phyloP scores from a whole-genome alignment of 92 coral and sea anemone genomes.

The Zoanthus gigantus region DNA sequence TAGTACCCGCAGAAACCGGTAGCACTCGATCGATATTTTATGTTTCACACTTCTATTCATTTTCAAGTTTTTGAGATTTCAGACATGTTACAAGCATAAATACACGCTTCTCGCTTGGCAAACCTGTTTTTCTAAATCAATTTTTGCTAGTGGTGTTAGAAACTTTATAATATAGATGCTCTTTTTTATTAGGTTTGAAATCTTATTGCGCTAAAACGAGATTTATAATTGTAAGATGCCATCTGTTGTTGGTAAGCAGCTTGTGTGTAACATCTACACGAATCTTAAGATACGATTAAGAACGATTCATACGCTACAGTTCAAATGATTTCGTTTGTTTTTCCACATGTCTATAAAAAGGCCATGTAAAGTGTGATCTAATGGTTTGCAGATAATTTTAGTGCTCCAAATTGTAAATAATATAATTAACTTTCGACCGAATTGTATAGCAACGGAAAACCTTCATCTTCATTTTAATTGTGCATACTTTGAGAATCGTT shows the following conservation, averaged over 20 bases:
- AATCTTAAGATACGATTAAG: not conserved
- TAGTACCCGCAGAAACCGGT: not conserved
- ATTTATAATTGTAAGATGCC: not conserved
- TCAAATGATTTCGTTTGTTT: not conserved
- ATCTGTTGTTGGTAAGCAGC: not conserved
- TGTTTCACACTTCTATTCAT: not conserved
- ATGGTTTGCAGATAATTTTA: not conserved
- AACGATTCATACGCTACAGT: not conserved
- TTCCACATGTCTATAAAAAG: not conserved
- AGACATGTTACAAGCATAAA: not conserved
- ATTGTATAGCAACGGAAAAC: conserved; percentile 7
- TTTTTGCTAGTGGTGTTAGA: not conserved
- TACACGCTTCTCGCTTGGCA: not conserved
- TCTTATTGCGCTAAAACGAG: not conserved
- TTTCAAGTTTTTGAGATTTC: not conserved
- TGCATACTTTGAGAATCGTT: conserved; percentile 34
- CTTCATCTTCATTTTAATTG: conserved; percentile 11
- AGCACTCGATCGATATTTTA: not conserved
- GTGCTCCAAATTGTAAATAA: not conserved
- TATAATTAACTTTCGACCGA: conserved; percentile 11
- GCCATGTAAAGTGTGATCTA: not conserved
- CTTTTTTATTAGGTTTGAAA: not conserved
- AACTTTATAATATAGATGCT: not conserved
- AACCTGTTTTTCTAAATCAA: conserved; percentile 15
- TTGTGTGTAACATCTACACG: not conserved